Base-by-base conservation (phyloP, 2,113 vertebrate genomes). In the Ophthalmolycus amberensis region DNA sequence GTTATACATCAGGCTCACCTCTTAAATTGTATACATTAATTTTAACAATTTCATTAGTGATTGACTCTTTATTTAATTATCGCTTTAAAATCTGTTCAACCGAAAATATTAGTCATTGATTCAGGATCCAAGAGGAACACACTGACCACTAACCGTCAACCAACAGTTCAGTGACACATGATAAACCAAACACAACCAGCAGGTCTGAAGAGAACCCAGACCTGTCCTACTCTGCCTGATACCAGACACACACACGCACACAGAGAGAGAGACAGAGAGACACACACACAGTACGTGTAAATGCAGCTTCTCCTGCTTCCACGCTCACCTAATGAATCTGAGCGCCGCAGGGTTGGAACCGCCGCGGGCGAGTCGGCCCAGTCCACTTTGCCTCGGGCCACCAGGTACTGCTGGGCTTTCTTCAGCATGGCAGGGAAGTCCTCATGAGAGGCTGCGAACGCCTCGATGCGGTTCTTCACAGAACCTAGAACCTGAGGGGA, bases 391-490 rank as follows among this genome's bases (percentile, higher is more conserved):
- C 97, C 96, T 34, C 98, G 95, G 46, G 97, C 97, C 10, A 97
- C 95, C 84, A 99, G 95, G 92, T 97, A 99, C 91, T 97, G 97
- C 89, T 96, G 97, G 73, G 98, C 98, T 80, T 97, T 98, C 91
- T 92, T 96, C 84, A 99, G 94, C 93, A 99, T 95, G 0, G 92
- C 89, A 0, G 98, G 97, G 77, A 99, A 99, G 71, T 99, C 97
- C 73, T 98, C 97, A 48, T 98, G 97, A 34, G 94, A 93, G 66
- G 97, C 96, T 0, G 98, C 97, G 16, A 99, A 99, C 9, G 88
- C 94, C 91, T 99, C 98, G 0, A 99, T 98, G 71, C 97, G 97
- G 91, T 97, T 98, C 96, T 99, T 99, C 86, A 99, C 97, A 0
- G 97, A 97, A 84, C 98, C 97, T 71, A 99, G 94, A 46, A 99